phyloP scores from a whole-genome alignment of 2,113 vertebrate genomes.

The Phaethon lepturus region DNA sequence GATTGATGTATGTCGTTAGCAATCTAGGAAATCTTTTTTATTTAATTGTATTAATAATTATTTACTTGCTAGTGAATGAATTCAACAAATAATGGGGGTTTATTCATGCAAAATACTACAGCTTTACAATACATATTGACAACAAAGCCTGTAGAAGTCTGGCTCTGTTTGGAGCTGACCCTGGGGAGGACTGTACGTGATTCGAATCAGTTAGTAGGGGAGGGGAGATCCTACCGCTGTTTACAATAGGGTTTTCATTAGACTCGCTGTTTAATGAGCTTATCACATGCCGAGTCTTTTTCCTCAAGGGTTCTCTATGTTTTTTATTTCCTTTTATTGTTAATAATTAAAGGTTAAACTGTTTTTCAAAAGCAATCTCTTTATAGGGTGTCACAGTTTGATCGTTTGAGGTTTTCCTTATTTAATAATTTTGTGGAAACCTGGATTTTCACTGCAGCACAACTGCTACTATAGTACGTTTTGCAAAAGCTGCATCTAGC shows the following conservation, averaged over 20 bases:
- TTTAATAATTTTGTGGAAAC: conserved; percentile 17
- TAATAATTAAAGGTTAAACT: conserved; percentile 55
- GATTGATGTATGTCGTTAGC: background rate
- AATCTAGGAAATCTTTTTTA: background rate
- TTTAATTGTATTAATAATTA: background rate
- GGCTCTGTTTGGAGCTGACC: background rate
- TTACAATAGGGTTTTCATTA: conserved; percentile 30
- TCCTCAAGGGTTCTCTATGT: conserved; percentile 36
- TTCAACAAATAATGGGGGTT: background rate
- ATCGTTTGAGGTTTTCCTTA: conserved; percentile 23
- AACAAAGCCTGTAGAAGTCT: conserved; percentile 7
- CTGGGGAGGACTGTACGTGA: conserved; percentile 17
- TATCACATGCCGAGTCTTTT: conserved; percentile 47
- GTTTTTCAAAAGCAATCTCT: background rate
- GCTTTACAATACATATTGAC: background rate
- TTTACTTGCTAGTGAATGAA: background rate
- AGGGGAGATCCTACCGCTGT: background rate
- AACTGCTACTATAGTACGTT: background rate
- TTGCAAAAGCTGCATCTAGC: background rate
- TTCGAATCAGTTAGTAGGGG: conserved; percentile 4
- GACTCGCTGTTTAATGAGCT: conserved; percentile 47
- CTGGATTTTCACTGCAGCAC: background rate
- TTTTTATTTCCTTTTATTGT: conserved; percentile 61
- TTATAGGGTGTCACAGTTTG: background rate
- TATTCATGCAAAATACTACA: background rate